phyloP scores from a whole-genome alignment of 2,113 vertebrate species.

The Vimba vimba region DNA sequence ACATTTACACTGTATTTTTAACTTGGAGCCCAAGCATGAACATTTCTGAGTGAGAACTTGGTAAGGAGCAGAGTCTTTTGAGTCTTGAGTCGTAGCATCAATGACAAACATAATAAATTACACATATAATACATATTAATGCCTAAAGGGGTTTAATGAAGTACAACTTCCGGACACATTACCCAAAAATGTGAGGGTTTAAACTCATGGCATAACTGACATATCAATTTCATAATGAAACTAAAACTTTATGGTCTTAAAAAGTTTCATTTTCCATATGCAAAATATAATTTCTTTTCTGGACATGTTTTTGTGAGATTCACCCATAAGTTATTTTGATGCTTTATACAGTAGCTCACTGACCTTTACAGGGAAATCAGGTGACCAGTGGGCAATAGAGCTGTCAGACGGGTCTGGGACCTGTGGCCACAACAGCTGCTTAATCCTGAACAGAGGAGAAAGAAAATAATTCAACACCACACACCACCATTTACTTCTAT shows the following conservation, averaged over 20 bases:
- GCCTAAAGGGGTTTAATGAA: neutral
- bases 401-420: slow-evolving; percentile 95
- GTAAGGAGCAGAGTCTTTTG: no score
- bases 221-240: neutral
- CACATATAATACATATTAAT: neutral
- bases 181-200: neutral
- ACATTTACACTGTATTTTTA: no score
- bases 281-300: neutral
- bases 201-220: neutral
- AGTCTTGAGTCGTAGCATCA: no score
- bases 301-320: neutral
- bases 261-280: no score
- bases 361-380: slow-evolving; percentile 87
- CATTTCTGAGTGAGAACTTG: no score
- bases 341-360: slow-evolving; percentile 41
- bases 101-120: neutral
- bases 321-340: neutral
- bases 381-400: slow-evolving; percentile 93
- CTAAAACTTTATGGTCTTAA: neutral
- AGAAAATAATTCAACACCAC: neutral
- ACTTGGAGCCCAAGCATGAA: no score
- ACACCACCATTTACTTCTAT: neutral
- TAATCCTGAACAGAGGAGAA: slow-evolving; percentile 78
- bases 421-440: slow-evolving; percentile 90
- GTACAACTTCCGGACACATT: neutral